phyloP scores from a whole-genome alignment of 2,113 vertebrate species.

The Columba janthina region DNA sequence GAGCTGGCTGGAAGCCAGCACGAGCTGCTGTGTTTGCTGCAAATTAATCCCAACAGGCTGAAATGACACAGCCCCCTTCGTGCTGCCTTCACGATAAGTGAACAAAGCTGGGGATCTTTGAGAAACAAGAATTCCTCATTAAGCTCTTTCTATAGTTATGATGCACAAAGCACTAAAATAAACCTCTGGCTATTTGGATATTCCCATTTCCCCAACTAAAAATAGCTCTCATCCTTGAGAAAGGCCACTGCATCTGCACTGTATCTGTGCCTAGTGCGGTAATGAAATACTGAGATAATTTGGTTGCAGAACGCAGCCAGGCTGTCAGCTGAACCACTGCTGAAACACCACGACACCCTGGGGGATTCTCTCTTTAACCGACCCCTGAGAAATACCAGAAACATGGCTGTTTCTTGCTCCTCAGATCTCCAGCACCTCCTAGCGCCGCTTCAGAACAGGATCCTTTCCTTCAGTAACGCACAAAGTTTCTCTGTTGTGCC shows the following conservation, averaged over 20 bases:
- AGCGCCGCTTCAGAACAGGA: background rate
- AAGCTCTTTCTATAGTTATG: background rate
- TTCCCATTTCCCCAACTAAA: slow-evolving; percentile 5
- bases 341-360: background rate
- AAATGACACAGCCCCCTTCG: background rate
- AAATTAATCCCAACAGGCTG: slow-evolving; percentile 29
- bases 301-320: background rate
- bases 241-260: background rate
- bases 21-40: background rate
- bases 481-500: background rate
- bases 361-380: background rate
- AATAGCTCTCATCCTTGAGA: slow-evolving; percentile 41
- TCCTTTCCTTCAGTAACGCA: background rate
- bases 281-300: background rate
- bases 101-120: background rate
- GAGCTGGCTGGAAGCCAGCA: slow-evolving; percentile 48
- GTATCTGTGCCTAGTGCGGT: background rate
- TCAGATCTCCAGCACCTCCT: background rate
- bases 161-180: background rate
- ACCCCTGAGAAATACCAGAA: background rate
- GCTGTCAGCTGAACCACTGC: background rate
- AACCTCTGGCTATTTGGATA: slow-evolving; percentile 4
- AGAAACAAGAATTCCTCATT: background rate
- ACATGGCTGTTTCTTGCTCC: background rate
- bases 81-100: background rate